Percentiles rank a stretch among this genome's conserved stretches.
These are phyloP conservation scores for Martes martes DNA, from an alignment of 2,113 vertebrate species.

Conservation along the genomic window DNA sequence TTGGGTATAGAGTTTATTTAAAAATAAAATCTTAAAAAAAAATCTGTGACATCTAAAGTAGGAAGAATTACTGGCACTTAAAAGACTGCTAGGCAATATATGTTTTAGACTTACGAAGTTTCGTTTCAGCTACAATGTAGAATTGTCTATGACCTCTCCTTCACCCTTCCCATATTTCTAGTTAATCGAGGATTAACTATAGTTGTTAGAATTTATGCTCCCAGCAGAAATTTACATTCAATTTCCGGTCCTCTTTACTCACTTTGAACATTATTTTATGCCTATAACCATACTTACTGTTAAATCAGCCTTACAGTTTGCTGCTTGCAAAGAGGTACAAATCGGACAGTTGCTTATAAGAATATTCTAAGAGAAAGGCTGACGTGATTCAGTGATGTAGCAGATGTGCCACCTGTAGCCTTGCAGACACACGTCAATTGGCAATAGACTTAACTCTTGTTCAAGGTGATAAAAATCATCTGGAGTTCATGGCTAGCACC, in stretches of 20 bases:
- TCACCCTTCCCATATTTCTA: not conserved
- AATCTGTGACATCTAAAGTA: not conserved
- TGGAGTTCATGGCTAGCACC: not conserved
- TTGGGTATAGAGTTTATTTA: not conserved
- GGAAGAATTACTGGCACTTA: not conserved
- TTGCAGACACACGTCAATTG: not conserved
- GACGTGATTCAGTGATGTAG: not conserved
- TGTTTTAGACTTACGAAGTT: not conserved
- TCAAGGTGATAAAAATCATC: not conserved
- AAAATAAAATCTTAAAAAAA: not conserved
- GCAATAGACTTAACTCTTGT: not conserved
- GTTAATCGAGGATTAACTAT: slow-evolving; percentile 2
- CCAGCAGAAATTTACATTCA: slow-evolving; percentile 32
- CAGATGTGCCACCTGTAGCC: not conserved
- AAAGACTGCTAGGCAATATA: not conserved
- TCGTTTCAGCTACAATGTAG: not conserved
- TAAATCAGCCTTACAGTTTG: slow-evolving; percentile 19
- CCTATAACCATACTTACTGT: not conserved
- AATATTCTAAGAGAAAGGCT: not conserved
- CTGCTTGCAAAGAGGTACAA: slow-evolving; percentile 10
- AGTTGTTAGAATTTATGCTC: slow-evolving; percentile 13
- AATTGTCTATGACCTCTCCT: not conserved
- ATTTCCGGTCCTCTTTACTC: not conserved
- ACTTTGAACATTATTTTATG: slow-evolving; percentile 36
- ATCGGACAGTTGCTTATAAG: not conserved